phyloP scores from a whole-genome alignment of 2,113 vertebrate species.

The Octodon degus region DNA sequence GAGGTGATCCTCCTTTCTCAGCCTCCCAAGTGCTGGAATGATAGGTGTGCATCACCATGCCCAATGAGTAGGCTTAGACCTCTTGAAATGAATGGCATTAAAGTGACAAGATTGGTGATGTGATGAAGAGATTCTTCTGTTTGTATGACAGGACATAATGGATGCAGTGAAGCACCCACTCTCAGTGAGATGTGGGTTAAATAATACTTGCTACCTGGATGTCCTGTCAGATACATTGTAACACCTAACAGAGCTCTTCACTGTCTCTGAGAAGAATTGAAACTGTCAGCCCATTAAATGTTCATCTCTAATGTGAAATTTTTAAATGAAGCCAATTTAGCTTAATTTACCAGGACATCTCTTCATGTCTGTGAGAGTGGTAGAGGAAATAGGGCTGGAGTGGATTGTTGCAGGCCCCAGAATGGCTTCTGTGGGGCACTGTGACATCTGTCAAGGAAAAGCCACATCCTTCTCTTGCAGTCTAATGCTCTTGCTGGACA shows the following conservation, averaged over 20 bases:
- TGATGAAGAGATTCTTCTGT: conserved; percentile 28
- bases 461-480: conserved; percentile 57
- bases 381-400: conserved; percentile 53
- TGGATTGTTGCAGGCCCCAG: conserved; percentile 34
- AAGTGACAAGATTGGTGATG: conserved; percentile 27
- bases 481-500: conserved; percentile 66
- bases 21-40: neutral
- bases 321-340: conserved; percentile 80
- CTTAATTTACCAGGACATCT: conserved; percentile 79
- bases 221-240: conserved; percentile 39
- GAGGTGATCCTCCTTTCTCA: neutral
- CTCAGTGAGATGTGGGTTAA: conserved; percentile 59
- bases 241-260: conserved; percentile 64
- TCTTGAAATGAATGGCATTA: conserved; percentile 42
- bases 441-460: conserved; percentile 72
- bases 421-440: conserved; percentile 73
- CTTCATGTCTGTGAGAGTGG: conserved; percentile 51
- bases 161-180: conserved; percentile 20
- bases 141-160: conserved; percentile 14
- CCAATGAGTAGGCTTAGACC: neutral
- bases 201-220: conserved; percentile 52
- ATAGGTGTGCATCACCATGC: neutral
- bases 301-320: conserved; percentile 75
- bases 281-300: conserved; percentile 77
- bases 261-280: conserved; percentile 73